Conservation (phyloP, 2,797 vertebrate species). For the Sternotherus odoratus region DNA sequence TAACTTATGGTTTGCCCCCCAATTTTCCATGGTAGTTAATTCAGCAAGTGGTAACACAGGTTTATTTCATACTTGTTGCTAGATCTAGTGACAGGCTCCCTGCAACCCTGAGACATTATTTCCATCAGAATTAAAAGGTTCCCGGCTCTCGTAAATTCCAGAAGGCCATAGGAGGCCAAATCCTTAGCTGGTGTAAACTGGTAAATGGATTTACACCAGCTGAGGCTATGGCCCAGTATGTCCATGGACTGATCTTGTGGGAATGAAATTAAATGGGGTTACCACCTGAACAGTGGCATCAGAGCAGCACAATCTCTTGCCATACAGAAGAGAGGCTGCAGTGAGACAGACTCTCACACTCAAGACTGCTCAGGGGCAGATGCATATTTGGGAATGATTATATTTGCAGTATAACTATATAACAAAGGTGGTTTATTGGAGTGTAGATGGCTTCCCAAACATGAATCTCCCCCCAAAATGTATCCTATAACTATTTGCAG, state of each 20-base stretch:
- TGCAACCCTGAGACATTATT: background rate
- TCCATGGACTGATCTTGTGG: background rate
- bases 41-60: slow-evolving; percentile 23
- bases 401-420: background rate
- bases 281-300: background rate
- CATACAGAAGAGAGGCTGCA: background rate
- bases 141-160: background rate
- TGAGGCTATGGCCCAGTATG: background rate
- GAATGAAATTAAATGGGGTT: background rate
- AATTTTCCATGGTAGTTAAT: slow-evolving; percentile 34
- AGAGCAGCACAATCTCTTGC: background rate
- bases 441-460: slow-evolving; percentile 1
- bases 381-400: background rate
- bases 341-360: background rate
- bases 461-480: background rate
- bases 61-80: slow-evolving; percentile 36
- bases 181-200: background rate
- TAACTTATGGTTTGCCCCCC: background rate
- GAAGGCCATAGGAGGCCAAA: background rate
- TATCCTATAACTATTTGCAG: background rate
- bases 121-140: slow-evolving; percentile 27
- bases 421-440: slow-evolving; percentile 11
- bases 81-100: background rate
- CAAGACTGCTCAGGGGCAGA: background rate
- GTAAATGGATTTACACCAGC: background rate